Conservation (phyloP, 2,113 vertebrate species). For the Rhinopithecus roxellana region DNA sequence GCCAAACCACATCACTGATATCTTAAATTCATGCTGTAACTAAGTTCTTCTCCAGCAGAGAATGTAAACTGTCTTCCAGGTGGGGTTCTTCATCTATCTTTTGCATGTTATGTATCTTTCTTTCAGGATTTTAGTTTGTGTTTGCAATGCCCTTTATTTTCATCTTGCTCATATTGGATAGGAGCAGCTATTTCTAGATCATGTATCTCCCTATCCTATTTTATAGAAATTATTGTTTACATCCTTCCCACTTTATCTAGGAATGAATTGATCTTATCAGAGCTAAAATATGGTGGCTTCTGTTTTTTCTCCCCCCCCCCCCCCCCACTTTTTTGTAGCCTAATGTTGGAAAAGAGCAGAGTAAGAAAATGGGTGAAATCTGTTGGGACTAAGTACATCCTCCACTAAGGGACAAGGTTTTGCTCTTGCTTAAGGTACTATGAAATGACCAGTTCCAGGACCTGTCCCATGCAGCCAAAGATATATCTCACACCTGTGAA, state of each 20-base stretch:
- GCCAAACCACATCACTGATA: background rate
- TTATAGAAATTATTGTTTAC: background rate
- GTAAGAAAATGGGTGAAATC: background rate
- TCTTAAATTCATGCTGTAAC: background rate
- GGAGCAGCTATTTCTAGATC: background rate
- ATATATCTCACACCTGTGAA: background rate
- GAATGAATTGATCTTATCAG: slow-evolving; percentile 8
- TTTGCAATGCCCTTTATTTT: background rate
- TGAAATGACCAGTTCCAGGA: background rate
- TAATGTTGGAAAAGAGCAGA: background rate
- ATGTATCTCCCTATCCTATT: background rate
- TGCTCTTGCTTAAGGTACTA: background rate
- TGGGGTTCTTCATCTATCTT: background rate
- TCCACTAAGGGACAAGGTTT: background rate
- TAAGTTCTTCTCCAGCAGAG: background rate
- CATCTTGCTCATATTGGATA: background rate
- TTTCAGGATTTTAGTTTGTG: background rate
- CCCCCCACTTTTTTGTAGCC: background rate
- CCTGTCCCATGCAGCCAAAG: background rate
- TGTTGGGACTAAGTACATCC: background rate
- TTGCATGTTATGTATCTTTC: background rate
- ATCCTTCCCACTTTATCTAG: background rate
- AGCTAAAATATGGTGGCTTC: background rate
- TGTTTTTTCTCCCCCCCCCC: background rate
- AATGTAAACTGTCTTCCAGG: background rate